A percentile compares a stretch with the other conserved stretches of the same genome.
Evolutionary conservation across 2,888 invertebrate genomes (phyloP).

Genomic region (Megastigmus dorsalis): DNA sequence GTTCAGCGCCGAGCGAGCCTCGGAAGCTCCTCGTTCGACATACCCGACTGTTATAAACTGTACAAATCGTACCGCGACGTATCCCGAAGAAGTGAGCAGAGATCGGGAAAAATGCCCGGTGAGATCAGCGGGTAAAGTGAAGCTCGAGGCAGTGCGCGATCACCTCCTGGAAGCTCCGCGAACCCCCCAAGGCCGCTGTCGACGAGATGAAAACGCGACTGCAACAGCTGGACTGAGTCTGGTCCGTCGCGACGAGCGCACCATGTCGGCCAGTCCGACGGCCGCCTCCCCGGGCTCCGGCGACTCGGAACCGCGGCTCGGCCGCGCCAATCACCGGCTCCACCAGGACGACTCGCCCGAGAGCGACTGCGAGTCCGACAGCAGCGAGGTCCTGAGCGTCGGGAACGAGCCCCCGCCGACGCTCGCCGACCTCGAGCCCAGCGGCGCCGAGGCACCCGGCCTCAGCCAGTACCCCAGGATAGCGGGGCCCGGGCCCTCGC

Average conservation of each 20-base stretch:
- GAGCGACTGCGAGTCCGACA: conserved; percentile 73
- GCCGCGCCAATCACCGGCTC: conserved; percentile 35
- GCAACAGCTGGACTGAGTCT: background rate
- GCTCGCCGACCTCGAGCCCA: conserved; percentile 60
- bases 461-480: conserved; percentile 61
- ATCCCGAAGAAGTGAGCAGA: too few relatives aligned
- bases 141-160: too few relatives aligned
- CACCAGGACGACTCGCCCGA: conserved; percentile 50
- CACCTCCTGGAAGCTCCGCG: too few relatives aligned
- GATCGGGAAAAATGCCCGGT: too few relatives aligned
- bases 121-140: too few relatives aligned
- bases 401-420: conserved; percentile 81
- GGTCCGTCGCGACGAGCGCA: background rate
- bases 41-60: too few relatives aligned
- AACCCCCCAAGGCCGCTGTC: too few relatives aligned
- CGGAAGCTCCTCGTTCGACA: too few relatives aligned
- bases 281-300: conserved; percentile 7
- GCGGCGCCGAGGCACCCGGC: conserved; percentile 68
- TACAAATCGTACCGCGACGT: too few relatives aligned
- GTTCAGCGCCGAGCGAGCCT: too few relatives aligned
- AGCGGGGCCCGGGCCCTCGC: conserved; percentile 59
- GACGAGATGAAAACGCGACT: conserved; percentile 20
- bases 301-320: too few relatives aligned
- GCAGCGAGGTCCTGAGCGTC: conserved; percentile 88
- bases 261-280: conserved; percentile 33